These are phyloP conservation scores for Mylabris sibirica DNA, from an alignment of 2,888 invertebrate genomes.

Conservation along the genomic window DNA sequence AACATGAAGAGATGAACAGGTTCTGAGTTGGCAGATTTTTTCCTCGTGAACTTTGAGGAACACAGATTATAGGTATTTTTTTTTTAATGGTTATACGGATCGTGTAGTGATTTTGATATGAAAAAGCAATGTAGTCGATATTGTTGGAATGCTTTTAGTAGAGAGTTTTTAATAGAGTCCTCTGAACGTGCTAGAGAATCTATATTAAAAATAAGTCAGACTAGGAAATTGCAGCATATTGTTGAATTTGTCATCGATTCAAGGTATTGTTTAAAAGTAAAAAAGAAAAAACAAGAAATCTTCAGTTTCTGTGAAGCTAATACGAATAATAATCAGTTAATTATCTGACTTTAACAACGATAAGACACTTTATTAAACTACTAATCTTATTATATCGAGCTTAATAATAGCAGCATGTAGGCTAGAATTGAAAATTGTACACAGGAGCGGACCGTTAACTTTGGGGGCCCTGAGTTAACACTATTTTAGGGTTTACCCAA, in stretches of 20 bases:
- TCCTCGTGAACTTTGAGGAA: background rate
- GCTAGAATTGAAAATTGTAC: no score
- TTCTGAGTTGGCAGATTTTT: conserved; percentile 6
- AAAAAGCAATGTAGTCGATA: conserved; percentile 1
- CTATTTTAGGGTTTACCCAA: no score
- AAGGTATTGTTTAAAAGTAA: background rate
- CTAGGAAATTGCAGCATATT: background rate
- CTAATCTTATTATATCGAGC: background rate
- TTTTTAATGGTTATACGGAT: background rate
- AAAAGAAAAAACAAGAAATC: no score
- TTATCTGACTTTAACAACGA: background rate
- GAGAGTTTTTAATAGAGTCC: conserved; percentile 1
- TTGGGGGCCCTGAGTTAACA: no score
- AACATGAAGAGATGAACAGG: conserved; percentile 11
- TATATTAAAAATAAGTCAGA: background rate
- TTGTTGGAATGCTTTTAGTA: conserved; percentile 3
- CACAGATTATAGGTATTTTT: background rate
- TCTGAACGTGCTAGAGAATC: background rate
- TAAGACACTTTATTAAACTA: background rate
- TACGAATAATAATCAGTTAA: background rate
- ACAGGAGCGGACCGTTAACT: no score
- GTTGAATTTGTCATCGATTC: background rate
- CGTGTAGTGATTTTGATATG: conserved; percentile 7
- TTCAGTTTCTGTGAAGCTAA: no score
- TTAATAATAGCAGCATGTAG: background rate